phyloP scores from a whole-genome alignment of 1,140 invertebrate species.

The Solen grandis region DNA sequence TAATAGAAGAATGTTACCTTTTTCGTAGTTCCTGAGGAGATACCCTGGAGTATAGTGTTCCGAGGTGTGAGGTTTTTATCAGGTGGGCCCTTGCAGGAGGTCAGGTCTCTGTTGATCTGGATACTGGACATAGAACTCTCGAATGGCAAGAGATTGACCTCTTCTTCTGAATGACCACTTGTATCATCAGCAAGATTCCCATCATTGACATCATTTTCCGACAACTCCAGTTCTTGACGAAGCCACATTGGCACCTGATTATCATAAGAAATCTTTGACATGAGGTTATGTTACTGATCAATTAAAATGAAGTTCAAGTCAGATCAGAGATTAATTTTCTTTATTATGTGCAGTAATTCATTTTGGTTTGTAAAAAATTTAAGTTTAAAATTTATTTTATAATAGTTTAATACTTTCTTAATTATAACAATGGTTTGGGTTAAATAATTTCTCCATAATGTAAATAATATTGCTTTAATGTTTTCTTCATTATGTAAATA shows the following conservation, averaged over 20 bases:
- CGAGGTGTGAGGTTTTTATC: slow-evolving; percentile 42
- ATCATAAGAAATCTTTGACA: no score
- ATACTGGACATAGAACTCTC: slow-evolving; percentile 78
- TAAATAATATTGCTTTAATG: no score
- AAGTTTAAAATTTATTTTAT: no score
- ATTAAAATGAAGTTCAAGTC: no score
- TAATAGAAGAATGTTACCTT: not conserved
- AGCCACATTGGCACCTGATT: not conserved
- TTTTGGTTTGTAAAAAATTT: no score
- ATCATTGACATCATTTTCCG: slow-evolving; percentile 63
- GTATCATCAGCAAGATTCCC: slow-evolving; percentile 77
- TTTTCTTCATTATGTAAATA: no score
- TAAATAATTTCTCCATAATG: no score
- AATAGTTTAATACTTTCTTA: no score
- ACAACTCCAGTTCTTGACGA: not conserved
- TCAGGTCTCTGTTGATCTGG: slow-evolving; percentile 72
- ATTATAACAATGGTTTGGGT: no score
- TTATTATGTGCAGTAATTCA: no score
- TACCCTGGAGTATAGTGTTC: not conserved
- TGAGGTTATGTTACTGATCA: no score
- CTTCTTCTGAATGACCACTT: slow-evolving; percentile 73
- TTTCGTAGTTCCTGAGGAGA: not conserved
- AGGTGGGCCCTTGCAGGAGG: slow-evolving; percentile 32
- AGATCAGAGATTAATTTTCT: no score
- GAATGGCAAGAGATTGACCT: slow-evolving; percentile 52